Evolutionary conservation across 2,113 vertebrate genomes (phyloP).

Genomic region (Sinosuthora webbiana): DNA sequence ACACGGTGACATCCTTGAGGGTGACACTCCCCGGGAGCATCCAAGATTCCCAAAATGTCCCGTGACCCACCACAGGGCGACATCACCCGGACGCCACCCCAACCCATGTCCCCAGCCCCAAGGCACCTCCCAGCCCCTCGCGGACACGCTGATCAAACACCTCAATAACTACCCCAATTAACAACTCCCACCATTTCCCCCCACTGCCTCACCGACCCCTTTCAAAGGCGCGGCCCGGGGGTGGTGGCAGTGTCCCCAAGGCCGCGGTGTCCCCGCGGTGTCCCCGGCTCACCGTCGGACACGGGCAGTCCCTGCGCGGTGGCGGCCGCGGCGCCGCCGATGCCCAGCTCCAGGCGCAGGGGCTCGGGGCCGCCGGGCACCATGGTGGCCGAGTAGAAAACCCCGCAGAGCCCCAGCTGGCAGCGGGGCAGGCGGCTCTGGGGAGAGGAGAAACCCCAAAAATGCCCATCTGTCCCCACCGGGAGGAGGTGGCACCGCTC

Average conservation of each 20-base stretch:
- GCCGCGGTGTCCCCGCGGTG: background rate
- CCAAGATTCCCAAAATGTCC: background rate
- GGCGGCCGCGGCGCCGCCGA: slow-evolving; percentile 45
- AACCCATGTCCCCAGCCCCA: background rate
- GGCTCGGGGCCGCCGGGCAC: slow-evolving; percentile 54
- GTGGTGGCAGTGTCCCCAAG: rapidly evolving
- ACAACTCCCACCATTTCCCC: rapidly evolving
- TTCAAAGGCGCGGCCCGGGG: too few relatives aligned
- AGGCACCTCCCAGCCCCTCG: background rate
- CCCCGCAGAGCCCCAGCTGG: slow-evolving; percentile 63
- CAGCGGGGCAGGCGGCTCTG: slow-evolving; percentile 35
- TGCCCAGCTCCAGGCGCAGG: slow-evolving; percentile 75
- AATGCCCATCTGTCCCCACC: rapidly evolving
- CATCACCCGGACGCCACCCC: background rate
- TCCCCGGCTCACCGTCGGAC: slow-evolving; percentile 52
- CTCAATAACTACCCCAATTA: rapidly evolving
- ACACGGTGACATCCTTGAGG: too few relatives aligned
- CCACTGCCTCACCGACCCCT: rapidly evolving
- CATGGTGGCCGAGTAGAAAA: slow-evolving; percentile 75
- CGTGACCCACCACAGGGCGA: background rate
- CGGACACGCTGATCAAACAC: rapidly evolving
- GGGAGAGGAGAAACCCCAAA: rapidly evolving
- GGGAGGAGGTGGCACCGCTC: rapidly evolving
- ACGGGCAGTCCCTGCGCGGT: background rate
- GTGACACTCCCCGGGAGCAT: too few relatives aligned